Conservation (phyloP, 2,888 invertebrate genomes). For the Phalera bucephala region DNA sequence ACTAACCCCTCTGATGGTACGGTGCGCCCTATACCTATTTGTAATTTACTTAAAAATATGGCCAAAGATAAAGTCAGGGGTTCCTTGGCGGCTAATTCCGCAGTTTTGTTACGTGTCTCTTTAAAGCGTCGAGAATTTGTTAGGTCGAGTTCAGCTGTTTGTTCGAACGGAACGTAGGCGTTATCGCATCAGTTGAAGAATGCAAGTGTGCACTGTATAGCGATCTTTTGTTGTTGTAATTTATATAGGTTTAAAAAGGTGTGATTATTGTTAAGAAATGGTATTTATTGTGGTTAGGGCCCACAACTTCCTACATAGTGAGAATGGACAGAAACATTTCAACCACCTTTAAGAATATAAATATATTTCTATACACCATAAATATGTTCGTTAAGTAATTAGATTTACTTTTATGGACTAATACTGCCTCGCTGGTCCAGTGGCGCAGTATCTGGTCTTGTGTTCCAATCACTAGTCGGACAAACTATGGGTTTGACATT, state of each 20-base stretch:
- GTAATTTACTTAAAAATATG: constrained; percentile 82
- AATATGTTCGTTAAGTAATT: no score
- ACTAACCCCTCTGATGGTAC: constrained; percentile 56
- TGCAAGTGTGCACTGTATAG: constrained; percentile 20
- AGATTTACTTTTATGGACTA: no score
- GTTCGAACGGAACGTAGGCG: constrained; percentile 21
- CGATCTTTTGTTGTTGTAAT: constrained; percentile 13
- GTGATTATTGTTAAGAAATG: no score
- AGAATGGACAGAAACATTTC: no score
- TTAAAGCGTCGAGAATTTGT: constrained; percentile 48
- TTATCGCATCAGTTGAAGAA: constrained; percentile 11
- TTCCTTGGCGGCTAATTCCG: constrained; percentile 63
- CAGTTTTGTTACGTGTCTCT: constrained; percentile 51
- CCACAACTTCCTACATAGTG: no score
- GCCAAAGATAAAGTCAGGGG: constrained; percentile 63
- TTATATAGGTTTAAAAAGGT: not conserved
- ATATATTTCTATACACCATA: no score
- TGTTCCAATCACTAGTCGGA: no score
- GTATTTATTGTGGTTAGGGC: no score
- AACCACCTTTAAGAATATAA: no score
- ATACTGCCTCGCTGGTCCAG: no score
- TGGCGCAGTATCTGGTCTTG: no score
- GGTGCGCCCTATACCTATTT: constrained; percentile 70
- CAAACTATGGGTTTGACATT: no score
- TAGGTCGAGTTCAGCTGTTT: constrained; percentile 28